These are phyloP conservation scores for Phorcus lineatus DNA, from an alignment of 2,888 invertebrate species.

Conservation along the genomic window DNA sequence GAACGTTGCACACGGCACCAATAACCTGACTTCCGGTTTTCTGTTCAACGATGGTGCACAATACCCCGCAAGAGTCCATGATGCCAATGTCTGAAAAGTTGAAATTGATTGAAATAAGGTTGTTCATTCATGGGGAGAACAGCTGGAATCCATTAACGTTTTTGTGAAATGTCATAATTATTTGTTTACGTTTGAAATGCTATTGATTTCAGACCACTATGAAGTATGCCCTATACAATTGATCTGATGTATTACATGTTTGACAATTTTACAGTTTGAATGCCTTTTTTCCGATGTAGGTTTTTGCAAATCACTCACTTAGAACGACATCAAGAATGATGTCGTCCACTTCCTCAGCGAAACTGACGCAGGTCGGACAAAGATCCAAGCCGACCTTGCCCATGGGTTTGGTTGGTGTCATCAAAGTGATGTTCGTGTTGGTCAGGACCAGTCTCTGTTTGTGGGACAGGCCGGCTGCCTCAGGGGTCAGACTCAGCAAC, in stretches of 20 bases:
- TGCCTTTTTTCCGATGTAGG: no score
- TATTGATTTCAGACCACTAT: no score
- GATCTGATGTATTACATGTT: no score
- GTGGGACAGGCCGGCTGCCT: not conserved
- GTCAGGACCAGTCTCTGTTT: not conserved
- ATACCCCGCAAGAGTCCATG: slow-evolving; percentile 54
- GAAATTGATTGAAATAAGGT: not conserved
- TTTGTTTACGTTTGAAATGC: no score
- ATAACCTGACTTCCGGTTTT: slow-evolving; percentile 58
- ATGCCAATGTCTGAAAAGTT: slow-evolving; percentile 52
- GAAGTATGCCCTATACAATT: no score
- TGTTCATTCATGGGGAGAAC: not conserved
- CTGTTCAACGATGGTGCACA: slow-evolving; percentile 57
- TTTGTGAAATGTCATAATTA: no score
- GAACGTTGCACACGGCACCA: slow-evolving; percentile 58
- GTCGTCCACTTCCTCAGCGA: slow-evolving; percentile 61
- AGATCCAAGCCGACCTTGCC: slow-evolving; percentile 53
- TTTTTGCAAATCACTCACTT: slow-evolving; percentile 46
- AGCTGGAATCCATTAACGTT: no score
- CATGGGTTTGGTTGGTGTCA: not conserved
- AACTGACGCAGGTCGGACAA: slow-evolving; percentile 62
- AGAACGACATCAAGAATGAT: slow-evolving; percentile 62
- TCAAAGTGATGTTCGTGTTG: not conserved
- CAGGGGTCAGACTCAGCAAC: not conserved
- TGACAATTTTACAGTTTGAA: no score